Evolutionary conservation across 2,888 invertebrate species (phyloP), one percentile per base, ranked within the genome.

Genomic region (Chydorus sphaericus): DNA sequence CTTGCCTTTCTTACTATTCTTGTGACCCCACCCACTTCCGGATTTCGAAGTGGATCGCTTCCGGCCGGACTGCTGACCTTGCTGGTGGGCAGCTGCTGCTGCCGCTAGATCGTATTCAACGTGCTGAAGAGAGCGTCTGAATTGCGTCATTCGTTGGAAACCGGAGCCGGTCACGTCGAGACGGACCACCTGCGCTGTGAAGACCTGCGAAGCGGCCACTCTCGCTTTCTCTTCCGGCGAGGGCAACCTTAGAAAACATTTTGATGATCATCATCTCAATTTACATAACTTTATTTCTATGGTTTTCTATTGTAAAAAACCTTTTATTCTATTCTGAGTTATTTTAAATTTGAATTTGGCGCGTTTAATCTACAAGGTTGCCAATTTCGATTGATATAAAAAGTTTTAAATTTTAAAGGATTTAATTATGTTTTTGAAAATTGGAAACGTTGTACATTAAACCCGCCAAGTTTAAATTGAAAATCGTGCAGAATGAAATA

Each of bases 91-190:
- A 1, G n/a, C 36, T 1, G 4, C 36, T 8, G 18, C 52, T 6
- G 16, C 37, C 37, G 36, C n/a, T 37, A 26, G n/a, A 14, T 52
- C 57, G 23, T 56, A 55, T 48, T 77, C 77, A 59, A 77, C 73
- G 65, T 80, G 79, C 56, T 79, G 70, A 62, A 91, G 77, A 38
- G 92, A 91, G 68, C 86, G 82, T 61, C 93, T 78, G 60, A 87
- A 82, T 65, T 78, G 79, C 65, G 87, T 85, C 88, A 92, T 88
- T 63, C 92, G 78, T 67, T 86, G 82, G 76, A 93, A 93, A 69
- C 83, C 81, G 66, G 79, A 78, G 54, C 92, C 92, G 60, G 88
- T 85, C 55, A 87, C 82, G 72, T 94, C 91, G 65, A 94, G 89
- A 59, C 85, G 81, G 59, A 94, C 84, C 61, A 91, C 73, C 75